Evolutionary conservation across 2,888 invertebrate species (phyloP), one percentile per base, ranked within the genome.

Genomic region (Agriopis marginaria): DNA sequence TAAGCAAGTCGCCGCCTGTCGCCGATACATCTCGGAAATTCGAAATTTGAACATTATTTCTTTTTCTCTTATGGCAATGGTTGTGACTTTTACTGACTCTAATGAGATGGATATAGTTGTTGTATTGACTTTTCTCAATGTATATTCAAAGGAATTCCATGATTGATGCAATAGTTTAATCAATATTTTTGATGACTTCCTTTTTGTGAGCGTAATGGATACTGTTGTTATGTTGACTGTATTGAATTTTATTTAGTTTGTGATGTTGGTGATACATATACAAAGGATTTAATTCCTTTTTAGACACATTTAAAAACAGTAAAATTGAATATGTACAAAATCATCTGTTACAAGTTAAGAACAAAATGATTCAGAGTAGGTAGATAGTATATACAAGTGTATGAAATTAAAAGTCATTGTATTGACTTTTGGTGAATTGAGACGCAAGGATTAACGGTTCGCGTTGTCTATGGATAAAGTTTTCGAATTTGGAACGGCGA

Each of bases 1-100:
- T 66, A 89, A 85, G 73, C 89, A 76, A 59, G 87, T 86, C 49
- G 88, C 89, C 23, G 87, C 90, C 81, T 88, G 86, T 72, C 81
- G 82, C 64, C 90, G 87, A 78, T 84, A 88, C 91, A 91, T 90
- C 91, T 87, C 89, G 79, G 85, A 83, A 83, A 85, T 74, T 71
- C 70, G 66, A 70, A 73, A 75, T 55, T 66, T 58, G 47, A 70
- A 71, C 71, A 63, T 74, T 64, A 50, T 66, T 58, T 66, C 58
- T 58, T 32, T 58, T 58, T 23, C 23, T 42, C 10, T 42, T 10
- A 14, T n/a, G 42, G 10, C 11, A 39, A 54, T 54, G 54, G 39
- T 51, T 11, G 51, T 51, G 14, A 11, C 60, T 68, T 17, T 42
- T 42, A 17, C 32, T 51, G 32, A 58, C 11, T 39, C 5, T 44